phyloP scores from a whole-genome alignment of 2,797 vertebrate species.

The Peromyscus aztecus region DNA sequence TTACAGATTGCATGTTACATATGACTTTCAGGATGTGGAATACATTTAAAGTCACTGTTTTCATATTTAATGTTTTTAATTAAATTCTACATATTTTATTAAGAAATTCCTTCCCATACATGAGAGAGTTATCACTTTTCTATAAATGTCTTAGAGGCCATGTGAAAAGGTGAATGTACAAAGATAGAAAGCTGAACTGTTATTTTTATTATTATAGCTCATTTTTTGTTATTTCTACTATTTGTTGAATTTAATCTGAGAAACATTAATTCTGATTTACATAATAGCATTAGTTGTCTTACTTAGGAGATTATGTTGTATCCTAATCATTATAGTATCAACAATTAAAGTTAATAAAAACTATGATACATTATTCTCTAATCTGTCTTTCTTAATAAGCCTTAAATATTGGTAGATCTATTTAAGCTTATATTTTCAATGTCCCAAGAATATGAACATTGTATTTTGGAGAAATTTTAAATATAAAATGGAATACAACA shows the following conservation, averaged over 20 bases:
- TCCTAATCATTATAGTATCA: background rate
- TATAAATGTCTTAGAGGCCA: background rate
- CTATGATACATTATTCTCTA: background rate
- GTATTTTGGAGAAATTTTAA: background rate
- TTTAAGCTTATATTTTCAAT: background rate
- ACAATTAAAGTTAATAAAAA: background rate
- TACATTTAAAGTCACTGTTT: background rate
- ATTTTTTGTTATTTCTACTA: background rate
- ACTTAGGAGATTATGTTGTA: background rate
- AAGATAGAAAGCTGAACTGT: background rate
- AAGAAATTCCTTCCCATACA: background rate
- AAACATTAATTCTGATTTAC: background rate
- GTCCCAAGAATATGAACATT: background rate
- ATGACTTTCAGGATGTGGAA: background rate
- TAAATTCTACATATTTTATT: background rate
- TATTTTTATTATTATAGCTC: background rate
- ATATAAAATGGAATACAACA: background rate
- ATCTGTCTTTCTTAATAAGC: background rate
- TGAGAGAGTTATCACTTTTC: background rate
- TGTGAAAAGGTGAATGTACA: background rate
- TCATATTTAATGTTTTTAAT: background rate
- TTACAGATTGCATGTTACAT: background rate
- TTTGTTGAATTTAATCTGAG: background rate
- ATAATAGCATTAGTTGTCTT: background rate
- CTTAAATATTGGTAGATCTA: background rate